phyloP scores from a whole-genome alignment of 2,797 vertebrate species.

The Mycteria americana region DNA sequence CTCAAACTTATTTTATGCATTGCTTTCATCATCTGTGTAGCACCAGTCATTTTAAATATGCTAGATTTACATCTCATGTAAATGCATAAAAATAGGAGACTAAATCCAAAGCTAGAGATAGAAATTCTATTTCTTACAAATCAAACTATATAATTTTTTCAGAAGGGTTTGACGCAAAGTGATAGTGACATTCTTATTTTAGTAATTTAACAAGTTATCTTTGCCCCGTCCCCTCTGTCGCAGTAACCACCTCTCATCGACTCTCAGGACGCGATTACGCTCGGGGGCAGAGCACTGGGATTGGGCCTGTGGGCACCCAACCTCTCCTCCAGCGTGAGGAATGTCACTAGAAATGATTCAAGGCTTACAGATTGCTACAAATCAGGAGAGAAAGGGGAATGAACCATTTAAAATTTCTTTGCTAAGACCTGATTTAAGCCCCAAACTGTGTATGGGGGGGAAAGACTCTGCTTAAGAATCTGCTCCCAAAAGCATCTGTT shows the following conservation, averaged over 20 bases:
- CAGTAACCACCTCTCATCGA: background rate
- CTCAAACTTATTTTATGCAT: conserved; percentile 6
- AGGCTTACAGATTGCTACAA: background rate
- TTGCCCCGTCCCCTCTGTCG: background rate
- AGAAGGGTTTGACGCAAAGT: background rate
- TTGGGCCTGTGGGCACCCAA: background rate
- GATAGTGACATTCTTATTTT: background rate
- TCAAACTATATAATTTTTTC: background rate
- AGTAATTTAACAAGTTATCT: background rate
- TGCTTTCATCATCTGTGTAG: background rate
- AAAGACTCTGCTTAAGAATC: background rate
- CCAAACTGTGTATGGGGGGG: accelerated
- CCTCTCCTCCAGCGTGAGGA: background rate
- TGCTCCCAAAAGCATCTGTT: background rate
- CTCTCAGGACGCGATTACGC: background rate
- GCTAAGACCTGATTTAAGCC: background rate
- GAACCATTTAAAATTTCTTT: background rate
- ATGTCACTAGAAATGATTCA: background rate
- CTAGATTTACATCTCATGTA: conserved; percentile 37
- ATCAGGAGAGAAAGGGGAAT: background rate
- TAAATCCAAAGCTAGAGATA: background rate
- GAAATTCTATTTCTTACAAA: conserved; percentile 19
- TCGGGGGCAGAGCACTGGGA: background rate
- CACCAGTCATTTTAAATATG: background rate
- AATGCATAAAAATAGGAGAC: conserved; percentile 20